These are phyloP conservation scores for Megamerina dolium DNA, from an alignment of 2,888 invertebrate genomes.

Conservation along the genomic window DNA sequence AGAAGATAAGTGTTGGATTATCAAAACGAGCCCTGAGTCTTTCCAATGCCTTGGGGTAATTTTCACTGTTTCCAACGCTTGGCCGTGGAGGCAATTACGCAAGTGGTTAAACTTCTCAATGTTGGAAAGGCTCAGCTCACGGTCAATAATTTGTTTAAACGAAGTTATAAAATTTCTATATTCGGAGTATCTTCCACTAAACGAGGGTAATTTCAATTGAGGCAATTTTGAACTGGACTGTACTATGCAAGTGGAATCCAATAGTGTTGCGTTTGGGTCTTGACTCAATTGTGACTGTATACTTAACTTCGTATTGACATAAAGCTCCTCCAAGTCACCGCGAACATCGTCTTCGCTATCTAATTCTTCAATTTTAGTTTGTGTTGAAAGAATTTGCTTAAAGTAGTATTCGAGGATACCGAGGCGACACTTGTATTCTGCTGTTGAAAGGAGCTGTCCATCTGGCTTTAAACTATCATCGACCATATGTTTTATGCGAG, in stretches of 20 bases:
- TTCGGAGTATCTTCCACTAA: constrained; percentile 8
- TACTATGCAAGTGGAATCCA: not conserved
- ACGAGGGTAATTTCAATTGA: constrained; percentile 3
- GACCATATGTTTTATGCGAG: constrained; percentile 1
- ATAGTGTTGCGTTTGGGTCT: not conserved
- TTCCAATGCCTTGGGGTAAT: constrained; percentile 10
- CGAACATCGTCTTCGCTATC: constrained; percentile 4
- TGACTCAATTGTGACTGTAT: constrained; percentile 1
- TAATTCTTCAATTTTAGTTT: constrained; percentile 7
- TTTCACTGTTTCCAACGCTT: constrained; percentile 6
- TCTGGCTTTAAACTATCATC: not conserved
- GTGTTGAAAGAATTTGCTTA: constrained; percentile 2
- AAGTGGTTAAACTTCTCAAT: constrained; percentile 5
- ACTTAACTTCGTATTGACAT: not conserved
- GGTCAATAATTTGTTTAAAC: constrained; percentile 5
- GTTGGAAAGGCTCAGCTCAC: not conserved
- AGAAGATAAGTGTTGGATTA: constrained; percentile 2
- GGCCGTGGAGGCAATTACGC: constrained; percentile 3
- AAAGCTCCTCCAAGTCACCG: constrained; percentile 5
- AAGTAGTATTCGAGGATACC: constrained; percentile 6
- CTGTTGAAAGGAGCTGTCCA: not conserved
- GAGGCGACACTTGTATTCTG: constrained; percentile 7
- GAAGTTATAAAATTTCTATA: constrained; percentile 8
- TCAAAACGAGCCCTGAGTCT: constrained; percentile 2
- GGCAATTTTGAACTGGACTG: constrained; percentile 4